These are phyloP conservation scores for Homarus americanus DNA, from an alignment of 1,140 invertebrate genomes.

Conservation along the genomic window DNA sequence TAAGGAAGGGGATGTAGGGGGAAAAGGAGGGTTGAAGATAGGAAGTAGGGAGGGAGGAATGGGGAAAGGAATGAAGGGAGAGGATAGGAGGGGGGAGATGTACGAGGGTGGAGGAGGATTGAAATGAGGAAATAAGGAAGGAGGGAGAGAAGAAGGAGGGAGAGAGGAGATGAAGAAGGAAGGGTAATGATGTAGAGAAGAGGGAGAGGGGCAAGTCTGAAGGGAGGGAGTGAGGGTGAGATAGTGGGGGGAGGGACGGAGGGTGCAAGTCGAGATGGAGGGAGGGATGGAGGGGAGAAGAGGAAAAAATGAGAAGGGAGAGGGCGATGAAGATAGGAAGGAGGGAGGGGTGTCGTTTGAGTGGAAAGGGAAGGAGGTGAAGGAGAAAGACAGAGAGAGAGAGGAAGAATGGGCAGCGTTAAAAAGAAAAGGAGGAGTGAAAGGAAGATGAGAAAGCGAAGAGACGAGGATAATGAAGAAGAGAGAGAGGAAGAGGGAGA, in stretches of 20 bases:
- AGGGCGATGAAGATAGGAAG: neutral
- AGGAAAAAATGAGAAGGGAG: neutral
- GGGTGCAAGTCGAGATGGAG: no score
- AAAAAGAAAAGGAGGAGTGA: neutral
- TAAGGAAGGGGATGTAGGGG: neutral
- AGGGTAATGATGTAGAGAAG: no score
- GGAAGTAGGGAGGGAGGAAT: no score
- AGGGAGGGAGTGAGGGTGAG: no score
- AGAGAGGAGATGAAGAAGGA: neutral
- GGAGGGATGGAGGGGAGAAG: neutral
- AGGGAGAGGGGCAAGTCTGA: no score
- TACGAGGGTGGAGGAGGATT: neutral
- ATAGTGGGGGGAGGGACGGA: no score
- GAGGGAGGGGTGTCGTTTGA: no score
- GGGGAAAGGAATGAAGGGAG: neutral
- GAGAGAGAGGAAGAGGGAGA: no score
- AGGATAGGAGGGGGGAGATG: neutral
- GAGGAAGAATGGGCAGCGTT: neutral
- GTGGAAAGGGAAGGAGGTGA: neutral
- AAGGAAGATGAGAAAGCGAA: neutral
- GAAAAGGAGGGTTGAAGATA: slow-evolving; percentile 9
- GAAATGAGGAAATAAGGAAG: neutral
- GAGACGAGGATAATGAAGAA: no score
- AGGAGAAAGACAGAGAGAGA: neutral
- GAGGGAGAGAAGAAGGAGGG: neutral